Evolutionary conservation across 2,888 invertebrate genomes (phyloP), one percentile per base, ranked within the genome.

Genomic region (Reticulitermes lucifugus): DNA sequence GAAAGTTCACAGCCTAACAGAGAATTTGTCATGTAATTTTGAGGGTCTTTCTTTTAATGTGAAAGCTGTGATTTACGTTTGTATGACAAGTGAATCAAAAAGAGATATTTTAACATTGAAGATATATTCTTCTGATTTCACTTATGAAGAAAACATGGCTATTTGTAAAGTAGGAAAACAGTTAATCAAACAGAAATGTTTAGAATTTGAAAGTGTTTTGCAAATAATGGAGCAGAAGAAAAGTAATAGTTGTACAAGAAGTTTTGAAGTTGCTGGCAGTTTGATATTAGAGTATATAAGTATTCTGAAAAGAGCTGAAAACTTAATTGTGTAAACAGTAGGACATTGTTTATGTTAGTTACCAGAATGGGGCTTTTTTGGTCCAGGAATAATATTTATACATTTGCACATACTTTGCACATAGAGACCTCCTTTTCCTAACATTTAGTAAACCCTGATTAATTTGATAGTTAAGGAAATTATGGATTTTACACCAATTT

Each of bases 91-190:
- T 22, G 87, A 87, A 18, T 84, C 79, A 75, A 60, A 87, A 21
- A 22, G 87, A 87, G 41, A 55, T 35, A 14, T 65, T 21, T 70
- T 80, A 25, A 41, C 79, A 21, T 59, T 85, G 88, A 88, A 87
- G 87, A 88, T 90, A 80, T 90, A 89, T 85, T 86, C 87, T 0
- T 85, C 87, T 79, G 84, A 88, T 22, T 88, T 90, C 85, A 86
- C 87, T 73, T 51, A 65, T 41, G 75, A 88, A 18, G 90, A 90
- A 82, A 41, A 85, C 9, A 35, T 80, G 18, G 55, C 84, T n/a
- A 85, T 89, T 25, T 84, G 87, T 86, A 65, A 84, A 25, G 70
- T 89, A 41, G 89, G 87, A 25, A 85, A 85, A 85, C 83, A 85
- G 83, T 86, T 90, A 85, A 86, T 89, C 5, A 84, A 88, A 46